These are phyloP conservation scores for Cordilura impudica DNA, from an alignment of 2,888 invertebrate genomes.

Conservation along the genomic window DNA sequence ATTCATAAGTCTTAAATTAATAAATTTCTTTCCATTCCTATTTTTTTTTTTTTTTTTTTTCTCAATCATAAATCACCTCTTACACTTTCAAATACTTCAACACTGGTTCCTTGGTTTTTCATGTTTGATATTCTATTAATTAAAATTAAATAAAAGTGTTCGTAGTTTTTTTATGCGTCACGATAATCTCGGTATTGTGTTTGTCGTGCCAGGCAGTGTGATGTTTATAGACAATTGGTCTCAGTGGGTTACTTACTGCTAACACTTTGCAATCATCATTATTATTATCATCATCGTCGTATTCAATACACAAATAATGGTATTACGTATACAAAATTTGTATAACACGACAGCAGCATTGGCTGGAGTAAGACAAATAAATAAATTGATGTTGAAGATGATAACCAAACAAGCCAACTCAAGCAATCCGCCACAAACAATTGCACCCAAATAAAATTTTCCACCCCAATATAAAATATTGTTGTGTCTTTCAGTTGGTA, in stretches of 20 bases:
- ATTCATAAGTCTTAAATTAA: too few relatives aligned
- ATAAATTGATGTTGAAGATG: constrained; percentile 59
- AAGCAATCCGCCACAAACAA: neutral
- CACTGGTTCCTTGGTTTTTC: neutral
- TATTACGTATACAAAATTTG: constrained; percentile 41
- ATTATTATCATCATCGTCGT: constrained; percentile 6
- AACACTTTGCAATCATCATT: constrained; percentile 42
- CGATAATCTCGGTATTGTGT: neutral
- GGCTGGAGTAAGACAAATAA: constrained; percentile 39
- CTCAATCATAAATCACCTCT: constrained; percentile 23
- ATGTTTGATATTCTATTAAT: constrained; percentile 47
- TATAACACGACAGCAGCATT: constrained; percentile 16
- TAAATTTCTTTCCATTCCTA: too few relatives aligned
- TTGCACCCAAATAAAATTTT: neutral
- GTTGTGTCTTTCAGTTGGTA: constrained; percentile 36
- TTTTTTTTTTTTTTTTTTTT: too few relatives aligned
- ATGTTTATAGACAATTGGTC: constrained; percentile 55
- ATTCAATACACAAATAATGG: constrained; percentile 59
- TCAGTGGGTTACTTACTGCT: constrained; percentile 61
- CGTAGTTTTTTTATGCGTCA: constrained; percentile 3
- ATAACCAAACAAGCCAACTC: constrained; percentile 17
- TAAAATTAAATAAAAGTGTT: constrained; percentile 42
- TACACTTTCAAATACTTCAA: neutral
- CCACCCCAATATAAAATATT: constrained; percentile 15
- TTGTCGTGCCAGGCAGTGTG: neutral